Evolutionary conservation across 2,797 vertebrate genomes (phyloP).

Genomic region (Syngnathus acus): DNA sequence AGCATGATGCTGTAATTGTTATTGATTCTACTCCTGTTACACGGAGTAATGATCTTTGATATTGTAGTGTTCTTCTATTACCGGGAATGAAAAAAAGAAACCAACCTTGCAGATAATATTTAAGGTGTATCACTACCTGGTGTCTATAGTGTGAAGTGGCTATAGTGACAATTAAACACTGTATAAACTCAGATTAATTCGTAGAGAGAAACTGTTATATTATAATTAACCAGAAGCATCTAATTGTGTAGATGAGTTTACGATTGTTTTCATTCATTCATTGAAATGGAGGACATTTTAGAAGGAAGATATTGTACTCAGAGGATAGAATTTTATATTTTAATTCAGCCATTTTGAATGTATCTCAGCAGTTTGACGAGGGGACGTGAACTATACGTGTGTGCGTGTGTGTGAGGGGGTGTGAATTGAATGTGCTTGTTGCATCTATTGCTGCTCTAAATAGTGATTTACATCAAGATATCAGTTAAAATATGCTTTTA

Average conservation of each 20-base stretch:
- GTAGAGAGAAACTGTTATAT: slow-evolving; percentile 10
- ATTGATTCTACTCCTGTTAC: slow-evolving; percentile 49
- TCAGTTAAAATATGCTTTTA: slow-evolving; percentile 24
- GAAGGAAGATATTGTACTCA: slow-evolving; percentile 6
- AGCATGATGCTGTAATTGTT: slow-evolving; percentile 50
- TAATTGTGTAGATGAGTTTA: slow-evolving; percentile 20
- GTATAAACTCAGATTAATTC: slow-evolving; percentile 28
- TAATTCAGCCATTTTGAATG: slow-evolving; percentile 16
- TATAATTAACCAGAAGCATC: slow-evolving; percentile 17
- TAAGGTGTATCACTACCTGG: slow-evolving; percentile 16
- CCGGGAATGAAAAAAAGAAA: slow-evolving; percentile 23
- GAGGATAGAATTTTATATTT: slow-evolving; percentile 4
- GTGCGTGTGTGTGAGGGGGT: not conserved
- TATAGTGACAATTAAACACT: slow-evolving; percentile 31
- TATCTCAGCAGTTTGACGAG: not conserved
- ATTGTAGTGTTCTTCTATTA: slow-evolving; percentile 42
- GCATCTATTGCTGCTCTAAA: slow-evolving; percentile 46
- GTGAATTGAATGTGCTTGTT: slow-evolving; percentile 6
- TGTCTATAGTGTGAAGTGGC: slow-evolving; percentile 21
- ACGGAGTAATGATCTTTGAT: slow-evolving; percentile 42
- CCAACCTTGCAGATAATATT: slow-evolving; percentile 20
- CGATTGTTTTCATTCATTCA: slow-evolving; percentile 15
- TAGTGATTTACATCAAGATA: slow-evolving; percentile 22
- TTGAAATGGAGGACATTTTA: slow-evolving; percentile 8
- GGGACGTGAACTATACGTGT: not conserved